Evolutionary conservation across 2,888 invertebrate species (phyloP).

Genomic region (Sphecodes monilicornis): DNA sequence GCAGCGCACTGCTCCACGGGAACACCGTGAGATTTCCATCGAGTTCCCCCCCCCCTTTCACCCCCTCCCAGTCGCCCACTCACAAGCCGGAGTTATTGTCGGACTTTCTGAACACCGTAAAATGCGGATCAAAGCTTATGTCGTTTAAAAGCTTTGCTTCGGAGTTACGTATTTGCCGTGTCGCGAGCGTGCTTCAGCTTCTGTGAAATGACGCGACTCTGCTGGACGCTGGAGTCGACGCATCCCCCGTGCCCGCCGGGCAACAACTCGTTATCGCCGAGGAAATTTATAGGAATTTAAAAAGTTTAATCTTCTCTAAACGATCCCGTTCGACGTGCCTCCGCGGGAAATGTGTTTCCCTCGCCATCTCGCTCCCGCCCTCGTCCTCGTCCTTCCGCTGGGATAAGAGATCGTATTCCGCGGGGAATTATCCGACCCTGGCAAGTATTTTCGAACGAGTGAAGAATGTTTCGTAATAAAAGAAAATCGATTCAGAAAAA

Average conservation of each 20-base stretch:
- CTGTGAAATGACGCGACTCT: background rate
- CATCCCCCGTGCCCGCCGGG: background rate
- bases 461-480: conserved; percentile 50
- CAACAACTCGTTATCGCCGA: conserved; percentile 36
- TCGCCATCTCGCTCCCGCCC: background rate
- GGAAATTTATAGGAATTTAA: conserved; percentile 50
- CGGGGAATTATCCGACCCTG: conserved; percentile 32
- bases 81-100: background rate
- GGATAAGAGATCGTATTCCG: conserved; percentile 22
- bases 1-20: background rate
- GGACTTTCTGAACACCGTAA: conserved; percentile 15
- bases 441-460: conserved; percentile 46
- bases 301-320: conserved; percentile 48
- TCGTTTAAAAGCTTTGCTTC: background rate
- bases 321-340: conserved; percentile 40
- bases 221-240: background rate
- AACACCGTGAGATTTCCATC: conserved; percentile 27
- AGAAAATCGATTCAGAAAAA: conserved; percentile 39
- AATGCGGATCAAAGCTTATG: conserved; percentile 14
- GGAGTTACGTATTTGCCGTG: background rate
- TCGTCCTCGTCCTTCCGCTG: background rate
- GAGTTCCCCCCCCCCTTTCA: background rate
- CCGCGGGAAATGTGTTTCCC: conserved; percentile 24
- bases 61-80: too few relatives aligned
- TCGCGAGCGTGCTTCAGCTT: background rate